Evolutionary conservation across 2,113 vertebrate species (phyloP).

Genomic region (Calonectris borealis): DNA sequence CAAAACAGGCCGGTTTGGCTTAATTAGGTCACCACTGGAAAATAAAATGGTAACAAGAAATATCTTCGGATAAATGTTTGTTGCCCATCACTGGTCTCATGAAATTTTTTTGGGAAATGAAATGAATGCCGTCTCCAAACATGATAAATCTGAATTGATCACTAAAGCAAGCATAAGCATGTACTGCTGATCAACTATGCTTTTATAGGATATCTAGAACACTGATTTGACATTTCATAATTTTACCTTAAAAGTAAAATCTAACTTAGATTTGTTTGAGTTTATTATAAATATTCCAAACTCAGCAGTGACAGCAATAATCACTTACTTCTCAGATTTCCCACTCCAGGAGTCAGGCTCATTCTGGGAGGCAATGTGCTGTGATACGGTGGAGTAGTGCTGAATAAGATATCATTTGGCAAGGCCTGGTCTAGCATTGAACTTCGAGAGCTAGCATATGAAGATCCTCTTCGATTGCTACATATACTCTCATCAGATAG

Average conservation of each 20-base stretch:
- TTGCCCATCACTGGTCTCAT: neutral
- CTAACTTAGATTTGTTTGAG: neutral
- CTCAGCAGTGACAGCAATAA: neutral
- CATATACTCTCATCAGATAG: conserved; percentile 95
- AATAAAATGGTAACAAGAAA: neutral
- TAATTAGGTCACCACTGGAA: neutral
- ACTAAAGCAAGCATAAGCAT: neutral
- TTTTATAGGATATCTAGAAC: neutral
- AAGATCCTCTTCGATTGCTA: conserved; percentile 87
- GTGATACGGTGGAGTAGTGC: conserved; percentile 91
- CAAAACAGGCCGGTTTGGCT: neutral
- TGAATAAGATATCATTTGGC: conserved; percentile 95
- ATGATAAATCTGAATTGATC: neutral
- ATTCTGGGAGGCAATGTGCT: conserved; percentile 89
- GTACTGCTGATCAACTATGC: neutral
- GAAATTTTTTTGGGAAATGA: neutral
- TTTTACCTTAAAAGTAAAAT: neutral
- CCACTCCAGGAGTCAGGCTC: conserved; percentile 77
- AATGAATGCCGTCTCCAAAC: neutral
- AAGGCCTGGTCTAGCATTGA: conserved; percentile 91
- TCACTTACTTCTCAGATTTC: conserved; percentile 89
- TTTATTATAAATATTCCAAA: neutral
- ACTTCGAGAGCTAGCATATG: conserved; percentile 89
- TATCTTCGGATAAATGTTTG: neutral
- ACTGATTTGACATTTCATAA: neutral